These are phyloP conservation scores for Leptura quadrifasciata DNA, from an alignment of 2,888 invertebrate genomes.

Conservation along the genomic window DNA sequence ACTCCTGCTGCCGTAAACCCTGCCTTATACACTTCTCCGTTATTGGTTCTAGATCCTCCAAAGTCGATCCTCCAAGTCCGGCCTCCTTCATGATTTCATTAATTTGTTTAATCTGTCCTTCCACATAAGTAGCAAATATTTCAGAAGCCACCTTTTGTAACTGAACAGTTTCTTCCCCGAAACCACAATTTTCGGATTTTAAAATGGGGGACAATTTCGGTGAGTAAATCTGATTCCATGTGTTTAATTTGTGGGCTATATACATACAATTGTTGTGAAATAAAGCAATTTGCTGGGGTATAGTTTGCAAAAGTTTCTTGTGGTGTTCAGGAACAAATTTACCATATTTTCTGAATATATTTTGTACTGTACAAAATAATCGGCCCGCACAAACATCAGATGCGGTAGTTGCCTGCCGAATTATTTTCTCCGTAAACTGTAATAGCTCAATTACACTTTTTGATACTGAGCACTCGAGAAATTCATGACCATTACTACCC, in stretches of 20 bases:
- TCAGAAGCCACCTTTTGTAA: conserved; percentile 82
- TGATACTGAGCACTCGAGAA: conserved; percentile 78
- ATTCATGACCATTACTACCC: conserved; percentile 72
- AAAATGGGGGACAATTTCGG: conserved; percentile 77
- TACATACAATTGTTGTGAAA: conserved; percentile 96
- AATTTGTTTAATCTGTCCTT: conserved; percentile 85
- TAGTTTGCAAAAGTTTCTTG: conserved; percentile 85
- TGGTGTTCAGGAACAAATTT: conserved; percentile 88
- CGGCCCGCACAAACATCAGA: conserved; percentile 79
- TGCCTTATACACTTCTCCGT: conserved; percentile 87
- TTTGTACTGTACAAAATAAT: conserved; percentile 82
- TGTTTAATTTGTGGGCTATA: conserved; percentile 84
- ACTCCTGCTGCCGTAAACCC: conserved; percentile 88
- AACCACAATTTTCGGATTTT: conserved; percentile 76
- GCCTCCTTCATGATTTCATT: conserved; percentile 83
- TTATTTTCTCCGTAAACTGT: conserved; percentile 79
- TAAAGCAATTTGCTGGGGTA: conserved; percentile 91
- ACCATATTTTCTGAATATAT: conserved; percentile 86
- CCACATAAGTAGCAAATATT: conserved; percentile 84
- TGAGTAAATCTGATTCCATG: conserved; percentile 82
- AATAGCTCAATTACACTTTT: conserved; percentile 80
- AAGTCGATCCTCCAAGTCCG: conserved; percentile 76
- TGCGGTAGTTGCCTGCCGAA: conserved; percentile 80
- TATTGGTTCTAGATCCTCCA: conserved; percentile 77
- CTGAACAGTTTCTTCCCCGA: conserved; percentile 81